Evolutionary conservation across 1,140 invertebrate species (phyloP), one percentile per base, ranked within the genome.

Genomic region (Bombus superbus): DNA sequence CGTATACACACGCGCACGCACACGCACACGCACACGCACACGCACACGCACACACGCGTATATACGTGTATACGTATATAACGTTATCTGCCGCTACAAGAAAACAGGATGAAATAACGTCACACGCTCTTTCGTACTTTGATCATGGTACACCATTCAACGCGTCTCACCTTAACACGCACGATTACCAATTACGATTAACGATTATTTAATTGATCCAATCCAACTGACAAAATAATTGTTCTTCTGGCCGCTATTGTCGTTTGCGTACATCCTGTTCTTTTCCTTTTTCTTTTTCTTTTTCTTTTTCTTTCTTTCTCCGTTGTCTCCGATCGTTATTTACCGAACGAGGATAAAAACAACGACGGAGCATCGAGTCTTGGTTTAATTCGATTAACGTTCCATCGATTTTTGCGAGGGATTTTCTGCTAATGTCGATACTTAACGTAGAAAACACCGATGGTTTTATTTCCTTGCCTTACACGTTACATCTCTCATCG

Each of bases 61-160:
- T 79, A n/a, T 64, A 6, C 22, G 1, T 35, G 2, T n/a, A 38
- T 73, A 47, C n/a, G 38, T 79, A 47, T 44, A 84, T 79, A 84
- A 83, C 66, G 72, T 71, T 53, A 62, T 84, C 47, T 47, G 75
- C n/a, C 53, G 82, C 75, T 84, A 79, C 66, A 47, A 42, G 44
- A 32, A 71, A 72, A 84, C 53, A 59, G 66, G 3, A 78, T 68
- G 42, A 38, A 71, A 32, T 28, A 53, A 40, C 32, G 15, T 66
- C 13, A 8, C 25, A 6, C 44, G 13, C 4, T 57, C 79, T 15
- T 6, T 35, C 69, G 22, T 9, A 40, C 57, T 5, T 11, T 15
- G 10, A 22, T 25, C 32, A 1, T 5, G 22, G 8, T 10, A n/a
- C 42, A 0, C 10, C 74, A 1, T 38, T 66, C 81, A 47, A 9